Evolutionary conservation across 2,888 invertebrate genomes (phyloP), one percentile per base, ranked within the genome.

Genomic region (Bedellia somnulentella): DNA sequence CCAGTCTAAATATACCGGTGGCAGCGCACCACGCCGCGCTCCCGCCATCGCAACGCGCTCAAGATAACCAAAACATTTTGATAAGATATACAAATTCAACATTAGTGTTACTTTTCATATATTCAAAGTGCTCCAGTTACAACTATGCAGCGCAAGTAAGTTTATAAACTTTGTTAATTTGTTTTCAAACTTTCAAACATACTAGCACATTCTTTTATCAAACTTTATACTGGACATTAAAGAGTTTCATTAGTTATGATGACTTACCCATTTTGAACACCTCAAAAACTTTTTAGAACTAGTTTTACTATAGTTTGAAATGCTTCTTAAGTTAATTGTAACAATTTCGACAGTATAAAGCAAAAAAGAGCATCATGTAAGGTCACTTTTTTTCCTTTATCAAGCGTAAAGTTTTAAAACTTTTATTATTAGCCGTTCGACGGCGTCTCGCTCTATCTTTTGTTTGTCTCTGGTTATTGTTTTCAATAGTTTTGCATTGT

Each of bases 1-100:
- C 59, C 70, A 68, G 64, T 73, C 73, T 71, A 73, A 70, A 68
- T 70, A 66, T 68, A 73, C 59, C 59, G 61, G 57, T 55, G 56
- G 50, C 42, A 49, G 66, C 66, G 59, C 61, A 48, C 46, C 40
- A 52, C 47, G 52, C 53, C 47, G 49, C 48, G 45, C 42, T 46
- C 47, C 49, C n/a, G 43, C 50, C 16, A 15, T 5, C 26, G 41
- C 45, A n/a, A 47, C 49, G 45, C 55, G 52, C 52, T 52, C 52
- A 47, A 61, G 59, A 61, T 58, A 66, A 60, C 52, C 51, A 24
- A 24, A 30, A 47, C 44, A 47, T 49, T 40, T 50, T 57, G 68
- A 71, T 71, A 71, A 73, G 62, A 66, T 61, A 67, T 47, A 56
- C 47, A 51, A 45, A 49, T 43, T 49, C 50, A 57, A 49, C 48